Base-by-base conservation (phyloP, 1,140 invertebrate species). In the Pseudomyrmex dendroicus region DNA sequence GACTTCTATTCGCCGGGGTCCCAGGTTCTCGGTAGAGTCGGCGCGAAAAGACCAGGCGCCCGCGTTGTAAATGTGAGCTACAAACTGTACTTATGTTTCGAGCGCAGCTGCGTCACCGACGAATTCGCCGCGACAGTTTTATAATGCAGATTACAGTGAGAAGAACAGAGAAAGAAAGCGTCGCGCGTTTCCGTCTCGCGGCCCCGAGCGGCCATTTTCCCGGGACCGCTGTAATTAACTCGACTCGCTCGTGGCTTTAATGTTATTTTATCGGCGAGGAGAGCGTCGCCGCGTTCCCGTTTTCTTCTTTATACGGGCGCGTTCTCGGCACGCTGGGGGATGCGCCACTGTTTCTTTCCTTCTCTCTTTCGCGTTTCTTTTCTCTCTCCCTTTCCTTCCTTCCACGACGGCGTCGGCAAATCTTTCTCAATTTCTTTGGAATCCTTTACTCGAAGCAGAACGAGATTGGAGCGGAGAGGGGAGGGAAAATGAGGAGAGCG, bases 341-440 rank as follows among this genome's bases (percentile, higher is more conserved):
- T 80, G 66, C 68, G 35, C 76, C 54, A 72, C 12, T 44, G 66
- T 80, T 80, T 68, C 68, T 77, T 80, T 82, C 74, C 78, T 44
- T 62, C 35, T 35, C 48, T 56, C 62, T 72, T 9, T 56, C 72
- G 46, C 73, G 68, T 70, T 61, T 64, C 22, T 67, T 44, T 25
- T 46, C 61, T 52, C 76, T 46, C 61, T 44, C 17, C 20, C 56
- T 62, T 48, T 59, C 17, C 20, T 74, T 59, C 67, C 54, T 57
- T 86, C 68, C 76, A 57, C 63, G 67, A 64, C 77, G 48, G 82
- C 54, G 67, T 88, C 78, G 83, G 85, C 88, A 89, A 89, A 89
- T 89, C 87, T 89, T 89, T 89, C 84, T 89, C 88, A 87, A 89
- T 89, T 88, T 89, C 85, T 89, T 87, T 84, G 84, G 87, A 89